phyloP scores from a whole-genome alignment of 2,888 invertebrate species.

The Lydus trimaculatus region DNA sequence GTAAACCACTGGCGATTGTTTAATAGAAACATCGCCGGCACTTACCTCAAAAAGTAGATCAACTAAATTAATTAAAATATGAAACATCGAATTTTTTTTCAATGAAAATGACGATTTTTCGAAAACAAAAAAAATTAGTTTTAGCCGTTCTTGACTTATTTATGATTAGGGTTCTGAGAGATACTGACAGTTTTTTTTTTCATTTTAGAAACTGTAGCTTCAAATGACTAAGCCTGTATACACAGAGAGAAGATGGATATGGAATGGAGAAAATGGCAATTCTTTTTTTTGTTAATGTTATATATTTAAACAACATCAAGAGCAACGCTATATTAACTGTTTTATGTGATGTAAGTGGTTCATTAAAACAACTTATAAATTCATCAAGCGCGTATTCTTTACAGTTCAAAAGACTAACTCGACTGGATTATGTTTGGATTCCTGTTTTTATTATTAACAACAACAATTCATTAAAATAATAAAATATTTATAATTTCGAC shows the following conservation, averaged over 20 bases:
- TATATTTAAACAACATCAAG: not conserved
- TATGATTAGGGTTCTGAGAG: too few species aligned
- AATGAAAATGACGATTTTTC: too few species aligned
- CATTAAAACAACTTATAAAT: constrained; percentile 12
- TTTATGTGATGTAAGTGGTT: constrained; percentile 10
- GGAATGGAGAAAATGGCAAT: not conserved
- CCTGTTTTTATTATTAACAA: not conserved
- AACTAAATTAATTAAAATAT: too few species aligned
- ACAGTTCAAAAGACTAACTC: not conserved
- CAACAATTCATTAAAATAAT: not conserved
- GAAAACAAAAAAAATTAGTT: too few species aligned
- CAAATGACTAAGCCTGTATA: too few species aligned
- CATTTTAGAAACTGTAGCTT: too few species aligned
- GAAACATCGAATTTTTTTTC: too few species aligned
- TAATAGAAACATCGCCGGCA: too few species aligned
- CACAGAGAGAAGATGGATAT: not conserved
- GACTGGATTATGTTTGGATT: not conserved
- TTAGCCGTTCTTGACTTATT: too few species aligned
- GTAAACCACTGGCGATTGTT: too few species aligned
- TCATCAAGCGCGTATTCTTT: constrained; percentile 11
- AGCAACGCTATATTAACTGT: constrained; percentile 2
- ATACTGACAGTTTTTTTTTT: too few species aligned
- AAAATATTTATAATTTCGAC: not conserved
- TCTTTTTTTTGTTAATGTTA: not conserved
- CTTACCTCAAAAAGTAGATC: too few species aligned